These are phyloP conservation scores for Oasisia sp. DNA, from an alignment of 2,888 invertebrate genomes.

Conservation along the genomic window DNA sequence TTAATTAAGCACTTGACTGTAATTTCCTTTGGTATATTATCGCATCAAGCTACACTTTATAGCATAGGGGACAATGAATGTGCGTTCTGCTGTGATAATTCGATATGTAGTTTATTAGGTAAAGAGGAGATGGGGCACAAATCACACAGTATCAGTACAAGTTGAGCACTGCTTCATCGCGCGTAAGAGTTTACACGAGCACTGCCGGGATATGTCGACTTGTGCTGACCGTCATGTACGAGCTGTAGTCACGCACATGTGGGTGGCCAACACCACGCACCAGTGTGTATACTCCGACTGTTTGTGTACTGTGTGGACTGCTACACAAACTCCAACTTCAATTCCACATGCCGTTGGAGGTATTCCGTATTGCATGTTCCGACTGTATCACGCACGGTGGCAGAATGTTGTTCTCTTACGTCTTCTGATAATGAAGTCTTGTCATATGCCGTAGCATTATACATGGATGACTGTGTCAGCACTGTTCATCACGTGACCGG, in stretches of 20 bases:
- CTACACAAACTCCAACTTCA: not conserved
- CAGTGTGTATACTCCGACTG: not conserved
- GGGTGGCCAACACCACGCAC: not conserved
- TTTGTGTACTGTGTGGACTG: not conserved
- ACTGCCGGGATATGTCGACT: not conserved
- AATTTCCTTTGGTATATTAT: too few relatives aligned
- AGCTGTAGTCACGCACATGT: not conserved
- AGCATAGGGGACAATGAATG: not conserved
- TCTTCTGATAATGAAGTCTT: not conserved
- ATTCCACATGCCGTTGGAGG: not conserved
- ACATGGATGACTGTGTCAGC: not conserved
- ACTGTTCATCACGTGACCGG: not conserved
- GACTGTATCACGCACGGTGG: not conserved
- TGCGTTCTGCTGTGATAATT: not conserved
- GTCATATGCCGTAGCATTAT: not conserved
- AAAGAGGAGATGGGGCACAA: not conserved
- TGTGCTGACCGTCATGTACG: not conserved
- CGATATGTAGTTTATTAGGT: not conserved
- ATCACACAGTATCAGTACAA: not conserved
- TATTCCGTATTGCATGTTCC: not conserved
- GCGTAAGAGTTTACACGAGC: not conserved
- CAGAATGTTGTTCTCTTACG: not conserved
- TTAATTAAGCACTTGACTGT: too few relatives aligned
- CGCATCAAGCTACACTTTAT: not conserved
- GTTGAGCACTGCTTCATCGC: not conserved